Conservation (phyloP, 2,113 vertebrate genomes). For the Tachysurus fulvidraco region DNA sequence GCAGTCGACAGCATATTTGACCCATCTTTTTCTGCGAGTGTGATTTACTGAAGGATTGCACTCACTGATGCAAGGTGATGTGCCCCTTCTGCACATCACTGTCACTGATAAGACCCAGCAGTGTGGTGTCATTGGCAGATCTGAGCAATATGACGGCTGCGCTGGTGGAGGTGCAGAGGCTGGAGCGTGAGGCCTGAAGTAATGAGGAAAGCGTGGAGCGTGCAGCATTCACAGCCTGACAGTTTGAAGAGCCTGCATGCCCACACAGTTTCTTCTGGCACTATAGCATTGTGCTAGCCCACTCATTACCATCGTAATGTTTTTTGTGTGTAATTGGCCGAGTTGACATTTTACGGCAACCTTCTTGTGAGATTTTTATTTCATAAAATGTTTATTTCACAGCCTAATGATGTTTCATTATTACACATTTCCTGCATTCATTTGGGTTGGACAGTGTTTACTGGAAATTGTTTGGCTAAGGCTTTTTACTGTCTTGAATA, state of each 20-base stretch:
- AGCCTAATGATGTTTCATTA: conserved; percentile 14
- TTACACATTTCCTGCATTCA: neutral
- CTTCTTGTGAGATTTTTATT: conserved; percentile 15
- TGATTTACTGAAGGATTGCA: conserved; percentile 34
- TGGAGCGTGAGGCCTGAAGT: conserved; percentile 14
- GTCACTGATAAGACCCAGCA: conserved; percentile 30
- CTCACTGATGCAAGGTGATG: conserved; percentile 35
- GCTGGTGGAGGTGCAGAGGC: conserved; percentile 26
- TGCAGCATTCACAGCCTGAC: conserved; percentile 37
- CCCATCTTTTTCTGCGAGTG: neutral
- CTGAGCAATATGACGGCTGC: conserved; percentile 35
- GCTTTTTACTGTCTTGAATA: neutral
- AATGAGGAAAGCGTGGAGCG: conserved; percentile 31
- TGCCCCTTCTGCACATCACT: neutral
- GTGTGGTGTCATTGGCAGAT: conserved; percentile 32
- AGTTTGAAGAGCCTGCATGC: conserved; percentile 35
- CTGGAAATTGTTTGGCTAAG: neutral
- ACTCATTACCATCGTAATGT: conserved; percentile 32
- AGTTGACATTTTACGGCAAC: conserved; percentile 14
- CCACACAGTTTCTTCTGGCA: conserved; percentile 11
- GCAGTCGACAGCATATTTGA: conserved; percentile 22
- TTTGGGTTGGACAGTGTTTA: neutral
- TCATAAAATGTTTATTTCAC: neutral
- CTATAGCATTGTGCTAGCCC: conserved; percentile 30
- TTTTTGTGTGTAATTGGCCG: conserved; percentile 23